phyloP scores from a whole-genome alignment of 2,113 vertebrate species.

The Chlorodrepanis virens region DNA sequence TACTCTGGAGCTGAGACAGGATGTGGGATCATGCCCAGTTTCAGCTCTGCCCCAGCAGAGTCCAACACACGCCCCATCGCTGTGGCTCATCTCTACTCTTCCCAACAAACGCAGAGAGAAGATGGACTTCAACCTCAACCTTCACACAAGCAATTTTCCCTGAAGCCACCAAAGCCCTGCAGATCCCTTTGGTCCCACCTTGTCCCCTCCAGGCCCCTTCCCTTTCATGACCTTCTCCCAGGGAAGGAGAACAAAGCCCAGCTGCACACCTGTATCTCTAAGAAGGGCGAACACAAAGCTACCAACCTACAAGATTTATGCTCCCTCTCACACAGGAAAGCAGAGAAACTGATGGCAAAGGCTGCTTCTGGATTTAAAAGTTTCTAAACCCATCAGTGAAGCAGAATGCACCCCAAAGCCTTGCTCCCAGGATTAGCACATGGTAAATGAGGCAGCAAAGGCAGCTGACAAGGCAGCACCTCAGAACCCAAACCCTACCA shows the following conservation, averaged over 20 bases:
- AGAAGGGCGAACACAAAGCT: neutral
- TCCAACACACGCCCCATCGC: neutral
- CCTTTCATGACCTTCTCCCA: neutral
- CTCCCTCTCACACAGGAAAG: neutral
- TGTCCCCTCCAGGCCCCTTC: neutral
- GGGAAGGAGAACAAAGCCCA: neutral
- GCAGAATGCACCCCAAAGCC: accelerated
- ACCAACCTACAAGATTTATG: neutral
- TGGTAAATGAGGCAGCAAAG: neutral
- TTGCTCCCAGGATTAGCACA: accelerated
- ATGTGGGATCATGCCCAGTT: neutral
- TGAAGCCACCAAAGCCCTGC: neutral
- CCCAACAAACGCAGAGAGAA: neutral
- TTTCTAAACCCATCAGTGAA: neutral
- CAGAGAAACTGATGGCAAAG: neutral
- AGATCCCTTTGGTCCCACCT: neutral
- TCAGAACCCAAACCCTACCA: neutral
- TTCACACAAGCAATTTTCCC: accelerated
- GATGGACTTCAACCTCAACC: neutral
- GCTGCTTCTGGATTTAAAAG: neutral
- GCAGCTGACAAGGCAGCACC: neutral
- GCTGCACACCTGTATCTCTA: accelerated
- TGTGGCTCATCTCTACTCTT: neutral
- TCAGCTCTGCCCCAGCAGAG: neutral
- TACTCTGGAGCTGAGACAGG: neutral